Conservation (phyloP, 2,113 vertebrate species). For the Ondatra zibethicus region DNA sequence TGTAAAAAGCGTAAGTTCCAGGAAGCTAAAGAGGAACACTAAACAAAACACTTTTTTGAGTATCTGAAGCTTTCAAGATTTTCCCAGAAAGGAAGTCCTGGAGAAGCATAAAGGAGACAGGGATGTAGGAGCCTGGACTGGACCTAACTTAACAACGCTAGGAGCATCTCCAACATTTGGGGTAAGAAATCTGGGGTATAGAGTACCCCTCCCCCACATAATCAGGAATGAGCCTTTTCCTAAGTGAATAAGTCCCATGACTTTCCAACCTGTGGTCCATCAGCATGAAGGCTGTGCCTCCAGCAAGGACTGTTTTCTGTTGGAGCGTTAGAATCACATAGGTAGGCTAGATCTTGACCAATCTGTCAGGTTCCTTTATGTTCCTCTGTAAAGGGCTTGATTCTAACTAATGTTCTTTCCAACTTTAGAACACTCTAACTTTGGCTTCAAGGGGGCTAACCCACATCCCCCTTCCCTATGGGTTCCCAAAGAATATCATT, state of each 20-base stretch:
- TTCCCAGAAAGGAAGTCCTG: constrained; percentile 33
- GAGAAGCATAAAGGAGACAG: background rate
- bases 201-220: background rate
- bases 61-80: constrained; percentile 65
- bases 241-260: background rate
- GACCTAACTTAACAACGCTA: background rate
- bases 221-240: background rate
- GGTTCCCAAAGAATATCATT: background rate
- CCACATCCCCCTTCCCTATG: background rate
- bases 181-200: background rate
- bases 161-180: background rate
- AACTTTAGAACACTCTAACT: background rate
- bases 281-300: background rate
- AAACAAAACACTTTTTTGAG: constrained; percentile 15
- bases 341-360: background rate
- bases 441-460: background rate
- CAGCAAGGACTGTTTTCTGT: background rate
- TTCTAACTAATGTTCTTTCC: background rate
- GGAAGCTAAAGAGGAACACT: background rate
- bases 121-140: background rate
- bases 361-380: background rate
- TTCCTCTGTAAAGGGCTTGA: constrained; percentile 4
- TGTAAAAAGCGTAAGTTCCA: constrained; percentile 53
- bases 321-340: background rate
- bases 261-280: background rate